These are phyloP conservation scores for Gortyna flavago DNA, from an alignment of 2,888 invertebrate genomes.

Conservation along the genomic window DNA sequence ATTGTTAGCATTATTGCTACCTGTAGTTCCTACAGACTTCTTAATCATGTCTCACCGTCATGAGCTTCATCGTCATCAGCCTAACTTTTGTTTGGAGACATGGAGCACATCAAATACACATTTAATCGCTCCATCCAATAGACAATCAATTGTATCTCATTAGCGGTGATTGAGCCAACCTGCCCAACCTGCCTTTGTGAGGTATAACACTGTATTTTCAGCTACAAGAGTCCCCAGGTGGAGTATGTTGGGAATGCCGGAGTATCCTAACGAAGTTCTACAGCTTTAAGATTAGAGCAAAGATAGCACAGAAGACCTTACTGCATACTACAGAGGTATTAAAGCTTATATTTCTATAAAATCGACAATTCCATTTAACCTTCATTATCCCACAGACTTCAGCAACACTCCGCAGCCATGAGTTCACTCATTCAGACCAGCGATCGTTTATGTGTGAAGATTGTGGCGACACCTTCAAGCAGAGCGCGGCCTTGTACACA, in stretches of 20 bases:
- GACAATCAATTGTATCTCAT: no score
- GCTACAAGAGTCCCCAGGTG: conserved; percentile 48
- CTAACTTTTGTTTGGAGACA: no score
- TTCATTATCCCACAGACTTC: conserved; percentile 67
- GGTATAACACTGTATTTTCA: conserved; percentile 55
- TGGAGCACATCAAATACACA: no score
- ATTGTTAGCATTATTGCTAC: no score
- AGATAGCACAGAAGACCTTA: conserved; percentile 63
- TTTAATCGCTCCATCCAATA: no score
- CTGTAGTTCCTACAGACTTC: no score
- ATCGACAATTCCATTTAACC: background rate
- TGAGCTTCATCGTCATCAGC: no score
- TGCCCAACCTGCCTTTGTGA: no score
- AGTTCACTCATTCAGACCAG: conserved; percentile 74
- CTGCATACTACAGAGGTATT: conserved; percentile 34
- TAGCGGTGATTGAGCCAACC: no score
- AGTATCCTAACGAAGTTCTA: conserved; percentile 68
- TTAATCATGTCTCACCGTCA: no score
- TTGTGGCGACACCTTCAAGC: conserved; percentile 82
- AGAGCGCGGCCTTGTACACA: conserved; percentile 78
- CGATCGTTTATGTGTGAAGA: conserved; percentile 78
- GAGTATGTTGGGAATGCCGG: conserved; percentile 78
- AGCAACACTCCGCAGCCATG: conserved; percentile 73
- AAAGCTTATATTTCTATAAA: background rate
- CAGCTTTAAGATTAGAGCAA: conserved; percentile 69